A percentile compares a stretch with the other conserved stretches of the same genome.
Evolutionary conservation across 2,888 invertebrate species (phyloP).

Genomic region (Cephus pygmeus): DNA sequence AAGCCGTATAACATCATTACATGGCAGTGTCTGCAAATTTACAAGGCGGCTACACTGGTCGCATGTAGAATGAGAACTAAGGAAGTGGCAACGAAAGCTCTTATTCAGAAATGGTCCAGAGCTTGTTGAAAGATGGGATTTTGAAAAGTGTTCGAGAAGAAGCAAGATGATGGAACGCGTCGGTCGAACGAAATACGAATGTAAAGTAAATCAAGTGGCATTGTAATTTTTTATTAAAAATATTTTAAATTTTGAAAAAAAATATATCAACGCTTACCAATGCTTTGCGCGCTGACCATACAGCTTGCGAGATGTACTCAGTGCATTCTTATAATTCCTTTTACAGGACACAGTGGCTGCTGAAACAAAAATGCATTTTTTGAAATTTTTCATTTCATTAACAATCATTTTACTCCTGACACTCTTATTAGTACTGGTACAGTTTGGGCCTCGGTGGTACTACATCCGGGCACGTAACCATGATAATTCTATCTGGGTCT

Average conservation of each 20-base stretch:
- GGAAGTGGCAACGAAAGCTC: background rate
- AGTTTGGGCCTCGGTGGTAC: too few species aligned
- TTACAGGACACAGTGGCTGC: background rate
- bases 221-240: too few species aligned
- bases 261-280: slow-evolving; percentile 18
- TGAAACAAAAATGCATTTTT: too few species aligned
- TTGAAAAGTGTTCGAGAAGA: background rate
- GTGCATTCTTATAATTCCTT: slow-evolving; percentile 20
- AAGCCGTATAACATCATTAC: slow-evolving; percentile 48
- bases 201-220: too few species aligned
- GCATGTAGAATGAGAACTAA: slow-evolving; percentile 1
- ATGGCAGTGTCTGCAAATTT: slow-evolving; percentile 43
- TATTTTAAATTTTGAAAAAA: too few species aligned
- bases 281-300: slow-evolving; percentile 27
- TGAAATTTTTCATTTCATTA: too few species aligned
- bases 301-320: slow-evolving; percentile 23
- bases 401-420: too few species aligned
- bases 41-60: slow-evolving; percentile 3
- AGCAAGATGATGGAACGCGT: background rate
- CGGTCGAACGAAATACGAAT: too few species aligned
- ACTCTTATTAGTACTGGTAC: too few species aligned
- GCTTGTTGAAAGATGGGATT: background rate
- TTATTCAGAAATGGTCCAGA: background rate
- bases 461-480: background rate
- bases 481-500: slow-evolving; percentile 15